Evolutionary conservation across 2,888 invertebrate species (phyloP).

Genomic region (Emesis furor): DNA sequence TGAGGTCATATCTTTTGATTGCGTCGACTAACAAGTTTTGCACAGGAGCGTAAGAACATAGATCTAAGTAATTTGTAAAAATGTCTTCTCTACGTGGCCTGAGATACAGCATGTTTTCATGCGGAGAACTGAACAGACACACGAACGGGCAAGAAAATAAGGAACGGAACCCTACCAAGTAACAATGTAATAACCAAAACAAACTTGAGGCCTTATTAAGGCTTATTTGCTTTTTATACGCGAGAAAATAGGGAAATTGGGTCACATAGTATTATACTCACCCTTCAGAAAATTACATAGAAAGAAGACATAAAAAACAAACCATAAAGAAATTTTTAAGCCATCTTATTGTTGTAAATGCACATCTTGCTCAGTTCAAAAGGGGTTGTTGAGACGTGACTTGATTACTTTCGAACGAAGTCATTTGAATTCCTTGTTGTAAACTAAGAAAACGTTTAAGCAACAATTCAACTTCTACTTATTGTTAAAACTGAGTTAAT

Average conservation of each 20-base stretch:
- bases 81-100: no score
- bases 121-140: no score
- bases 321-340: neutral
- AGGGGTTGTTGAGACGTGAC: constrained; percentile 16
- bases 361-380: constrained; percentile 12
- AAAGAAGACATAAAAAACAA: neutral
- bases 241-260: neutral
- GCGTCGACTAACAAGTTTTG: no score
- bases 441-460: constrained; percentile 17
- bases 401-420: constrained; percentile 8
- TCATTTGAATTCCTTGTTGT: constrained; percentile 11
- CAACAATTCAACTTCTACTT: neutral
- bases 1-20: no score
- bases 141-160: no score
- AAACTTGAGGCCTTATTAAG: neutral
- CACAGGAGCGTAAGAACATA: no score
- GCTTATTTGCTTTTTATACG: neutral
- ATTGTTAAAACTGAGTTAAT: constrained; percentile 19
- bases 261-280: neutral
- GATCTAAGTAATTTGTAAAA: no score
- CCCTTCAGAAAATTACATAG: neutral
- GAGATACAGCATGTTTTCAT: no score
- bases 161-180: neutral
- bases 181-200: neutral
- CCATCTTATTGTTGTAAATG: constrained; percentile 15